A percentile compares a stretch with the other conserved stretches of the same genome.
phyloP scores from a whole-genome alignment of 2,797 vertebrate genomes.

The Pipistrellus pipistrellus region DNA sequence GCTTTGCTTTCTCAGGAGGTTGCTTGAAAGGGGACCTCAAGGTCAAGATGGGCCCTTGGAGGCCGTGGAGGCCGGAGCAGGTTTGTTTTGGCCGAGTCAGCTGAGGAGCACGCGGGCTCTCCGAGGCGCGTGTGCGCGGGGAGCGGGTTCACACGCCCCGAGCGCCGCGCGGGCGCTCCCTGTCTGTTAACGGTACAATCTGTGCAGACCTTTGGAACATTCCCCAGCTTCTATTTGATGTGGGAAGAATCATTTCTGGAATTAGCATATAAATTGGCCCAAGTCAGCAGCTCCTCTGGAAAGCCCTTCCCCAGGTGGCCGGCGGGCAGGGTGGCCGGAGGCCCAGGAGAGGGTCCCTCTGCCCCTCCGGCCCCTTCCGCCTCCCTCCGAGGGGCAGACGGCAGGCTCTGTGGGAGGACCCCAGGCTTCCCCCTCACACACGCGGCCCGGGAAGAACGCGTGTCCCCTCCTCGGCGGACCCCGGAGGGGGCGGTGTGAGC shows the following conservation, averaged over 20 bases:
- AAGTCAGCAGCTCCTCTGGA: slow-evolving; percentile 84
- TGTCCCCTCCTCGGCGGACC: neutral
- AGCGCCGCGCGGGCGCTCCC: slow-evolving; percentile 66
- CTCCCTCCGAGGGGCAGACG: neutral
- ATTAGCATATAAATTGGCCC: slow-evolving; percentile 89
- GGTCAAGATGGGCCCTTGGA: slow-evolving; percentile 82
- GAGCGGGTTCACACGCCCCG: slow-evolving; percentile 77
- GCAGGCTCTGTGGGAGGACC: neutral
- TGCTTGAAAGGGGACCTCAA: slow-evolving; percentile 77
- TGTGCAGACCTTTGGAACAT: slow-evolving; percentile 90
- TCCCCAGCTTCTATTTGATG: slow-evolving; percentile 87
- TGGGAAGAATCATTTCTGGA: slow-evolving; percentile 85
- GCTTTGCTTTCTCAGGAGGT: neutral
- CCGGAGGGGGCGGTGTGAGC: neutral
- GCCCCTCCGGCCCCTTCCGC: neutral
- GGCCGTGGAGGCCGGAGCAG: slow-evolving; percentile 68
- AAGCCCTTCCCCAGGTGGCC: slow-evolving; percentile 64
- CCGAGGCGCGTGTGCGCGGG: slow-evolving; percentile 75
- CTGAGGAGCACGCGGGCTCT: slow-evolving; percentile 84
- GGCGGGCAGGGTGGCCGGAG: slow-evolving; percentile 65
- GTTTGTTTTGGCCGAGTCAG: slow-evolving; percentile 85
- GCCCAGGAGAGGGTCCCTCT: neutral
- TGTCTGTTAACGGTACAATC: slow-evolving; percentile 81
- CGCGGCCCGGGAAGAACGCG: neutral
- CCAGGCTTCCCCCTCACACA: slow-evolving; percentile 13